A percentile compares a stretch with the other conserved stretches of the same genome.
Evolutionary conservation across 2,113 vertebrate species (phyloP).

Genomic region (Rynchops niger): DNA sequence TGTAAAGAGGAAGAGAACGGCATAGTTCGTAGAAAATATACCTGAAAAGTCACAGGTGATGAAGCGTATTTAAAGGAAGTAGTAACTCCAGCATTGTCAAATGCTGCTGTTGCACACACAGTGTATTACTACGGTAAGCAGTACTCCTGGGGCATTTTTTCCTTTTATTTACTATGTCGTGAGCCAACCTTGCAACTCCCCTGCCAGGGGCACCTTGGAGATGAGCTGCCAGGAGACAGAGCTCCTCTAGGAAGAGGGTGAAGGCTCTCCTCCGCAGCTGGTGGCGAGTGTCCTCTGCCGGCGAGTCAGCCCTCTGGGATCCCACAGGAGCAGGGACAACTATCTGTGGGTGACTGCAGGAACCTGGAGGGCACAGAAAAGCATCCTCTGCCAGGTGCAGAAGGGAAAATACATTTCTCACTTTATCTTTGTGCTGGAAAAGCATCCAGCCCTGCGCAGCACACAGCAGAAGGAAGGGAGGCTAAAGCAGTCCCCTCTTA

Average conservation of each 20-base stretch:
- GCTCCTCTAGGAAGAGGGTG: neutral
- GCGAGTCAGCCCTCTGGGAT: neutral
- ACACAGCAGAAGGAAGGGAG: neutral
- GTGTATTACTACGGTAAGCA: neutral
- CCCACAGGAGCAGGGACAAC: neutral
- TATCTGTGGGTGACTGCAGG: neutral
- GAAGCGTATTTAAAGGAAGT: neutral
- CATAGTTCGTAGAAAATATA: neutral
- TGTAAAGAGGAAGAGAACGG: neutral
- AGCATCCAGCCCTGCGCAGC: neutral
- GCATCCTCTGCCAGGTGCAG: neutral
- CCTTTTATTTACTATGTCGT: neutral
- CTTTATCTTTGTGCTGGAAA: neutral
- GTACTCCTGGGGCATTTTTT: neutral
- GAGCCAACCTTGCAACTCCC: neutral
- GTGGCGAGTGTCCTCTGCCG: neutral
- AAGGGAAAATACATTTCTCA: neutral
- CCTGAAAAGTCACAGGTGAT: neutral
- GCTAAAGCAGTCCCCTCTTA: neutral
- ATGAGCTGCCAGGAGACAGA: neutral
- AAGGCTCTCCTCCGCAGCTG: rapidly evolving
- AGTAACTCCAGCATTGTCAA: neutral
- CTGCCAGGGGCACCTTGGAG: neutral
- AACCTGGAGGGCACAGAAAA: neutral
- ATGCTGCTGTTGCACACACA: neutral